Evolutionary conservation across 2,888 invertebrate species (phyloP).

Genomic region (Notocelia uddmanniana): DNA sequence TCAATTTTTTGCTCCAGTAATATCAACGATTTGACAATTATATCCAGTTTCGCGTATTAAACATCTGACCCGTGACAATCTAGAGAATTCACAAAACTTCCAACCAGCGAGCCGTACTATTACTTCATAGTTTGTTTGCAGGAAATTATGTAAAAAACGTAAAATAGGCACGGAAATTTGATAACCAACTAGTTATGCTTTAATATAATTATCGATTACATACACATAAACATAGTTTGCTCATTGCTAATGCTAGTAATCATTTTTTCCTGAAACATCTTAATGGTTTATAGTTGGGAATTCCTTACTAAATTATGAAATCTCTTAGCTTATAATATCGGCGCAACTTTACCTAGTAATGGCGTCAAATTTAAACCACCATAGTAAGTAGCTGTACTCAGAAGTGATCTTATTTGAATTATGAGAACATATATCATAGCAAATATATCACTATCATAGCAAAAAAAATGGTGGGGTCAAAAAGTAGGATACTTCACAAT

Average conservation of each 20-base stretch:
- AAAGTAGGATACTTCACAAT: background rate
- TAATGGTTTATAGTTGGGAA: too few relatives aligned
- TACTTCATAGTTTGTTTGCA: constrained; percentile 32
- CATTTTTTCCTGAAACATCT: background rate
- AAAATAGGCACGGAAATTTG: constrained; percentile 32
- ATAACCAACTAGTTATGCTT: constrained; percentile 18
- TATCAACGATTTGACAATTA: constrained; percentile 43
- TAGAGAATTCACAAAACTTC: constrained; percentile 18
- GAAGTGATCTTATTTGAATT: too few relatives aligned
- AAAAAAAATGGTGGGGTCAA: too few relatives aligned
- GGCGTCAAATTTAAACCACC: too few relatives aligned
- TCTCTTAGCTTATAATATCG: too few relatives aligned
- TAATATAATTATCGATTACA: constrained; percentile 9
- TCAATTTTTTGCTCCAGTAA: constrained; percentile 28
- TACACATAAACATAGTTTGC: background rate
- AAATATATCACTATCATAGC: too few relatives aligned
- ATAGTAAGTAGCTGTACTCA: too few relatives aligned
- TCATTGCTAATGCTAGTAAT: too few relatives aligned
- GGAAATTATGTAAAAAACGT: constrained; percentile 44
- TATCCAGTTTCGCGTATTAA: constrained; percentile 33
- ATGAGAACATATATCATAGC: too few relatives aligned
- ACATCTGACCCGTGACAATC: constrained; percentile 34
- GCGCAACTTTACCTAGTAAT: too few relatives aligned
- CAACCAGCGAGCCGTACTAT: constrained; percentile 17
- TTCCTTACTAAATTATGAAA: too few relatives aligned